Conservation (phyloP, 2,113 vertebrate species). For the human region DNA sequence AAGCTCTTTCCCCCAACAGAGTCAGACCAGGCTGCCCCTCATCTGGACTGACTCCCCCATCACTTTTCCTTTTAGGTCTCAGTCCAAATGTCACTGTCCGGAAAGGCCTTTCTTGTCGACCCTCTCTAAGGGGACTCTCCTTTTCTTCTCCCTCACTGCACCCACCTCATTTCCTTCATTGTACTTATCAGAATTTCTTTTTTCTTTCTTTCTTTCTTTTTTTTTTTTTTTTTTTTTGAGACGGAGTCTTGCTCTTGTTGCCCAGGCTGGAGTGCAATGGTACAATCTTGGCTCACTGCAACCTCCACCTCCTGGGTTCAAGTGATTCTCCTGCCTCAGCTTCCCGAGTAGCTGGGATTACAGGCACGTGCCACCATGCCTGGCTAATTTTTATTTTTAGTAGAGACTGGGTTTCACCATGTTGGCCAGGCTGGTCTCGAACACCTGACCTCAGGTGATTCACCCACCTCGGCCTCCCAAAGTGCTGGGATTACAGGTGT, state of each 20-base stretch:
- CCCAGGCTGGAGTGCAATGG: background rate
- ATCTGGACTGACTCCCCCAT: background rate
- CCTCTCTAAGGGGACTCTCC: background rate
- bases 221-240: background rate
- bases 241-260: background rate
- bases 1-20: accelerated
- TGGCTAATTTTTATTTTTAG: background rate
- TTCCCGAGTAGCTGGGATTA: background rate
- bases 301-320: background rate
- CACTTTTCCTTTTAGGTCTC: background rate
- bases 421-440: background rate
- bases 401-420: background rate
- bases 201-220: background rate
- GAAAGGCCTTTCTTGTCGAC: background rate
- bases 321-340: background rate
- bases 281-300: background rate
- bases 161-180: background rate
- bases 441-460: background rate
- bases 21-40: background rate
- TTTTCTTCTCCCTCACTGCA: background rate
- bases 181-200: background rate
- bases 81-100: background rate
- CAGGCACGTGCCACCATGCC: background rate
- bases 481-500: too few species aligned
- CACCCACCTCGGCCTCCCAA: too few species aligned